Percentiles rank a stretch among this genome's conserved stretches.
phyloP scores from a whole-genome alignment of 2,888 invertebrate genomes.

The Cerastis leucographa region DNA sequence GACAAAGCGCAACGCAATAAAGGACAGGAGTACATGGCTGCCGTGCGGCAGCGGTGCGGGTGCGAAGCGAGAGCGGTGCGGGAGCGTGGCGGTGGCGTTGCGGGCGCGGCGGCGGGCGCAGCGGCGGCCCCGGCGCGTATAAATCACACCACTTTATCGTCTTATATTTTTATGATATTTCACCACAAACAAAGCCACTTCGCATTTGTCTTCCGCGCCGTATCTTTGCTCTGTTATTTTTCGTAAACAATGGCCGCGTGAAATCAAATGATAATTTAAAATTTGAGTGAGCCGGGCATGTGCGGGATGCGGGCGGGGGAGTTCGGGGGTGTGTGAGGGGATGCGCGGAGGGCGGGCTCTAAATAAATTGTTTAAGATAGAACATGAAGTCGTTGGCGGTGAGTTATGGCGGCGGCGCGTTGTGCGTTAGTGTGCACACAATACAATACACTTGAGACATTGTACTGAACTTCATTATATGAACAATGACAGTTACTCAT shows the following conservation, averaged over 20 bases:
- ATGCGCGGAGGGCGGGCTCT: slow-evolving; percentile 33
- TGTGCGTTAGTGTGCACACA: slow-evolving; percentile 37
- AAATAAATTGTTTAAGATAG: slow-evolving; percentile 80
- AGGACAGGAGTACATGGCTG: slow-evolving; percentile 26
- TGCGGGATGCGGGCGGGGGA: slow-evolving; percentile 31
- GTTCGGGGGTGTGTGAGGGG: slow-evolving; percentile 20
- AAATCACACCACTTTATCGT: slow-evolving; percentile 83
- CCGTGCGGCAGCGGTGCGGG: not conserved
- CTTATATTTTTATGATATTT: slow-evolving; percentile 84
- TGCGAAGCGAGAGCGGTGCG: not conserved
- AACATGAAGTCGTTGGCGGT: slow-evolving; percentile 70
- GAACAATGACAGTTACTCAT: not conserved
- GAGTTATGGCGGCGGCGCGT: slow-evolving; percentile 70
- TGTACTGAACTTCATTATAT: slow-evolving; percentile 27
- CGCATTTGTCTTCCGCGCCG: slow-evolving; percentile 81
- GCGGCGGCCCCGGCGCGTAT: slow-evolving; percentile 61
- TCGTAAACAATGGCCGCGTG: slow-evolving; percentile 78
- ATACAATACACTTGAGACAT: slow-evolving; percentile 26
- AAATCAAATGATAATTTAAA: slow-evolving; percentile 86
- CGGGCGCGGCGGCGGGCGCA: slow-evolving; percentile 15
- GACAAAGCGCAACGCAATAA: slow-evolving; percentile 51
- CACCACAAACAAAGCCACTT: slow-evolving; percentile 82
- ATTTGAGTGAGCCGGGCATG: slow-evolving; percentile 72
- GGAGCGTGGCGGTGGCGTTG: slow-evolving; percentile 3
- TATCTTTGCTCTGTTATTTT: slow-evolving; percentile 80